These are phyloP conservation scores for Drosophila erecta DNA, from an alignment of 1,140 invertebrate species.

Conservation along the genomic window DNA sequence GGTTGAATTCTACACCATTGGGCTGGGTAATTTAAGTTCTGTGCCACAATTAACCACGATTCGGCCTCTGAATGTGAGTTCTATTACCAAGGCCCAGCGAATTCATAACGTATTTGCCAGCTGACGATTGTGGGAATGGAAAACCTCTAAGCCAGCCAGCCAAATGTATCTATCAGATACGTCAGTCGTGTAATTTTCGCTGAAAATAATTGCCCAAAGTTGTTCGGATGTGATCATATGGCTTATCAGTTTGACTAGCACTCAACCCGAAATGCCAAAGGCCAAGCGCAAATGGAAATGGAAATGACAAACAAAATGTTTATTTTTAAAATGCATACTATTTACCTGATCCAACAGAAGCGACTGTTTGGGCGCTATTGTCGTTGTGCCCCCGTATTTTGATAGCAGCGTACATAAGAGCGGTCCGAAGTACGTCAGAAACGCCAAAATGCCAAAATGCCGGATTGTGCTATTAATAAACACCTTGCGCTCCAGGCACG, in stretches of 20 bases:
- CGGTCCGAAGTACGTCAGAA: conserved; percentile 62
- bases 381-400: conserved; percentile 19
- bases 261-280: conserved; percentile 24
- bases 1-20: conserved; percentile 22
- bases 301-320: conserved; percentile 19
- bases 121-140: conserved; percentile 55
- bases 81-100: conserved; percentile 47
- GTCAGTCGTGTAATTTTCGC: conserved; percentile 22
- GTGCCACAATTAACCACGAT: conserved; percentile 49
- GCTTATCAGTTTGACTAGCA: conserved; percentile 35
- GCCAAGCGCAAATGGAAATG: conserved; percentile 15
- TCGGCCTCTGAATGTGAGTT: conserved; percentile 41
- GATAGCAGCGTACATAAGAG: conserved; percentile 21
- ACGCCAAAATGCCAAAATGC: conserved; percentile 28
- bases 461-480: conserved; percentile 64
- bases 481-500: conserved; percentile 54
- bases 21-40: conserved; percentile 32
- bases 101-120: conserved; percentile 71
- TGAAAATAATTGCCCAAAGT: conserved; percentile 9
- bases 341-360: conserved; percentile 53
- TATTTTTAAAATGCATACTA: conserved; percentile 60
- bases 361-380: conserved; percentile 13
- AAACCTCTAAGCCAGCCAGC: conserved; percentile 16
- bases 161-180: conserved; percentile 48
- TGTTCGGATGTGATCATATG: conserved; percentile 1